Conservation (phyloP, 2,797 vertebrate genomes). For the Cossypha niveicapilla region DNA sequence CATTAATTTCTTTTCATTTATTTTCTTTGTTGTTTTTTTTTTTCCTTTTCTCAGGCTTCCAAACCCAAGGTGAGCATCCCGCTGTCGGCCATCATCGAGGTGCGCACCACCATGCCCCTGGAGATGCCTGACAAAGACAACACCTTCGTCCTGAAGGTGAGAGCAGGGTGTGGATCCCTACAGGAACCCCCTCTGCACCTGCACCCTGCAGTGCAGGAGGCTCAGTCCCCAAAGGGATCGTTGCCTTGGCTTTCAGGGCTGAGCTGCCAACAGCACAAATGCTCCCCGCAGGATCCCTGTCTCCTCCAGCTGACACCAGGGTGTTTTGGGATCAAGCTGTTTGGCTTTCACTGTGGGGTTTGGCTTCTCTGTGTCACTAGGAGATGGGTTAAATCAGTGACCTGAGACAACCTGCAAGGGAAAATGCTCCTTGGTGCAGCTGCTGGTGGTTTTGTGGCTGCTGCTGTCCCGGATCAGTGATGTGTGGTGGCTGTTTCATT, state of each 20-base stretch:
- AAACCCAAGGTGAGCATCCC: slow-evolving; percentile 95
- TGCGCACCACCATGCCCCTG: slow-evolving; percentile 96
- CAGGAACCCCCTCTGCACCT: not conserved
- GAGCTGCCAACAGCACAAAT: not conserved
- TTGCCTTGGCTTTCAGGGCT: not conserved
- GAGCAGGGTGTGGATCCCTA: not conserved
- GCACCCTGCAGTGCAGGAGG: not conserved
- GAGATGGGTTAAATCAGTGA: not conserved
- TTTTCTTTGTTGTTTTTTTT: not conserved
- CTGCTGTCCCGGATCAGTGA: accelerated
- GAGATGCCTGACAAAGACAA: slow-evolving; percentile 99
- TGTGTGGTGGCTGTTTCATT: not conserved
- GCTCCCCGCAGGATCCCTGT: not conserved
- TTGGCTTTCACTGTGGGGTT: not conserved
- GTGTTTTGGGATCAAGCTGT: not conserved
- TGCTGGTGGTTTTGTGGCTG: not conserved
- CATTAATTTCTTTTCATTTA: not conserved
- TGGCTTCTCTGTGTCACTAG: not conserved
- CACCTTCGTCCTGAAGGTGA: slow-evolving; percentile 96
- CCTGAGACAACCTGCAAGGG: not conserved
- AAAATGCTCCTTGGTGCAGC: not conserved
- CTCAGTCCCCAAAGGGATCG: accelerated
- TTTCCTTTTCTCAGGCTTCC: slow-evolving; percentile 81
- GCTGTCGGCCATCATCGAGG: slow-evolving; percentile 91
- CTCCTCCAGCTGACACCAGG: not conserved